phyloP scores from a whole-genome alignment of 2,888 invertebrate species.

The Fragum fragum region DNA sequence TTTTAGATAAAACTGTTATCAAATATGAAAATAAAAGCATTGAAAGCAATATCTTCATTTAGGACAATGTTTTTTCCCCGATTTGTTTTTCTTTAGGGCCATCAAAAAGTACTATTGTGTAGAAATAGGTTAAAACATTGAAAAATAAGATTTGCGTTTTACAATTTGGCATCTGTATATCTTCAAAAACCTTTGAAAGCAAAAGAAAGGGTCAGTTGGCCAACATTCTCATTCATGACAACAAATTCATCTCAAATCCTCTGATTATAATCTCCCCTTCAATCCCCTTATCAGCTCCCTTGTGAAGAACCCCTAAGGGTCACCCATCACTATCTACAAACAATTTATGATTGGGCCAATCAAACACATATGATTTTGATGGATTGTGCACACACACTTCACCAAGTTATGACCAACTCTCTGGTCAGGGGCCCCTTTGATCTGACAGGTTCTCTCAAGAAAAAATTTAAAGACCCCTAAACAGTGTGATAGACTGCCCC shows the following conservation, averaged over 20 bases:
- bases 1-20: too few species aligned
- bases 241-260: slow-evolving; percentile 15
- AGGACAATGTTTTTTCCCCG: too few species aligned
- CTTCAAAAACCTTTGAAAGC: too few species aligned
- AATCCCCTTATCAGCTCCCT: slow-evolving; percentile 27
- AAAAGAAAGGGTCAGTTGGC: too few species aligned
- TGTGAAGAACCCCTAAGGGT: slow-evolving; percentile 26
- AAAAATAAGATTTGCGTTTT: too few species aligned
- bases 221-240: slow-evolving; percentile 16
- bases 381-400: slow-evolving; percentile 46
- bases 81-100: too few species aligned
- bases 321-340: slow-evolving; percentile 31
- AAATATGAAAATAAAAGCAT: too few species aligned
- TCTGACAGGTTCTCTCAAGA: slow-evolving; percentile 52
- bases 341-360: slow-evolving; percentile 39
- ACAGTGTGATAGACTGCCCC: slow-evolving; percentile 49
- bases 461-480: slow-evolving; percentile 23
- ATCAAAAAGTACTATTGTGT: too few species aligned
- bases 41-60: too few species aligned
- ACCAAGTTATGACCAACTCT: background rate
- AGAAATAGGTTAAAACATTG: too few species aligned
- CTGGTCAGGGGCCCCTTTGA: slow-evolving; percentile 57
- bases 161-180: too few species aligned
- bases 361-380: slow-evolving; percentile 49
- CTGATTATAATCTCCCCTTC: slow-evolving; percentile 18